phyloP scores from a whole-genome alignment of 2,888 invertebrate species.

The Sceliomorpha sp. region DNA sequence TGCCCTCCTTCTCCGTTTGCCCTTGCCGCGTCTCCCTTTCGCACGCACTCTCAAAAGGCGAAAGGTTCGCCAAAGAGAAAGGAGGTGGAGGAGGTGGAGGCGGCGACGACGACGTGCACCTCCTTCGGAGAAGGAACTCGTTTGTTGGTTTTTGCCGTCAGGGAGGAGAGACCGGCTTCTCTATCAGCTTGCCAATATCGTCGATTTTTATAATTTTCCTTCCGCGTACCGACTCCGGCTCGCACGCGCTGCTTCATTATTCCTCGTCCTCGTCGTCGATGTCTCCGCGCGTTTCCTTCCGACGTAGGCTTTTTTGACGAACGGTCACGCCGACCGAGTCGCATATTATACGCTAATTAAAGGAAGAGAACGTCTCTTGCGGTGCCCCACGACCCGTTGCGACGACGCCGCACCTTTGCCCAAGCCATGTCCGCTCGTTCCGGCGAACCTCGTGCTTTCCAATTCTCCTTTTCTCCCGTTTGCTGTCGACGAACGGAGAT shows the following conservation, averaged over 20 bases:
- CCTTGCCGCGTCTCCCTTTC: constrained; percentile 13
- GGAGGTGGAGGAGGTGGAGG: constrained; percentile 24
- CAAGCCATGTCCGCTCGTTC: too few relatives aligned
- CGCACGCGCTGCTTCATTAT: not conserved
- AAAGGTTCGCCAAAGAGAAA: constrained; percentile 36
- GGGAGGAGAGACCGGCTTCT: constrained; percentile 46
- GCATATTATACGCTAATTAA: constrained; percentile 11
- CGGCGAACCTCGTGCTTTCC: not conserved
- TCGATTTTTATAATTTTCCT: constrained; percentile 58
- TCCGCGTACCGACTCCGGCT: not conserved
- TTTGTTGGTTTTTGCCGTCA: constrained; percentile 68
- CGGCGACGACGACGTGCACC: constrained; percentile 52
- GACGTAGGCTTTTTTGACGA: constrained; percentile 7
- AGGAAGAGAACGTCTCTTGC: constrained; percentile 8
- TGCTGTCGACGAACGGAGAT: too few relatives aligned
- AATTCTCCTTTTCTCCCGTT: not conserved
- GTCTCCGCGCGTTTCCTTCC: constrained; percentile 4
- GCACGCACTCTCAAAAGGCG: constrained; percentile 23
- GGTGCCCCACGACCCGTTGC: not conserved
- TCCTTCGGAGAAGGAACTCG: constrained; percentile 63
- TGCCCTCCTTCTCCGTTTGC: constrained; percentile 11
- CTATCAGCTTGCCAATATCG: constrained; percentile 42
- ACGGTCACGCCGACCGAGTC: constrained; percentile 8
- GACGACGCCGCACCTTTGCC: too few relatives aligned
- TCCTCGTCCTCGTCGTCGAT: not conserved